A percentile compares a stretch with the other conserved stretches of the same genome.
Evolutionary conservation across 2,113 vertebrate species (phyloP).

Genomic region (Zootoca vivipara): DNA sequence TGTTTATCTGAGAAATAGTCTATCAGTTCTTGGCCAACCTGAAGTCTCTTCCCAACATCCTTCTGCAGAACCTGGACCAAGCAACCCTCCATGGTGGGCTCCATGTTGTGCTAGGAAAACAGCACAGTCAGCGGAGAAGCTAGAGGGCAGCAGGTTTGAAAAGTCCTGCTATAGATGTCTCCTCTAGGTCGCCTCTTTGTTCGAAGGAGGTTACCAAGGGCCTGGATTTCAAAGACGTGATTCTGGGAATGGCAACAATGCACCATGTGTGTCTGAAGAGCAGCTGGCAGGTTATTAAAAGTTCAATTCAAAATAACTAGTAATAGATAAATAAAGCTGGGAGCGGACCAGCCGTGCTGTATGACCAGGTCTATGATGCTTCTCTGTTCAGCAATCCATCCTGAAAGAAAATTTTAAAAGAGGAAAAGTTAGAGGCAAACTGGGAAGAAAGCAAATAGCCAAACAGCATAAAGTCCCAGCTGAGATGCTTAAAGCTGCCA

Average conservation of each 20-base stretch:
- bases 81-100: conserved; percentile 94
- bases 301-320: conserved; percentile 85
- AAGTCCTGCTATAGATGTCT: conserved; percentile 66
- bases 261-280: conserved; percentile 96
- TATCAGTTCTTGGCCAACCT: conserved; percentile 94
- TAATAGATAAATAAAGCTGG: conserved; percentile 77
- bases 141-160: conserved; percentile 72
- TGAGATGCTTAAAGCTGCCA: background rate
- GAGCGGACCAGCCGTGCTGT: conserved; percentile 65
- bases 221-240: conserved; percentile 84
- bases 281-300: conserved; percentile 92
- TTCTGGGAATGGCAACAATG: conserved; percentile 95
- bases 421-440: conserved; percentile 63
- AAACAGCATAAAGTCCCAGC: background rate
- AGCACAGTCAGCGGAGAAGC: conserved; percentile 69
- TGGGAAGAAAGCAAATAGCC: background rate
- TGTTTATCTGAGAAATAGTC: conserved; percentile 93
- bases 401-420: conserved; percentile 72
- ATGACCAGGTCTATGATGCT: conserved; percentile 75
- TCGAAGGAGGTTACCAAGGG: conserved; percentile 80
- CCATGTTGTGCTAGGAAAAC: conserved; percentile 79
- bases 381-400: conserved; percentile 86
- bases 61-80: conserved; percentile 94
- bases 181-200: conserved; percentile 75
- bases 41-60: conserved; percentile 92